A percentile compares a stretch with the other conserved stretches of the same genome.
Conservation (phyloP, 2,797 vertebrate genomes). For the Anniella stebbinsi region DNA sequence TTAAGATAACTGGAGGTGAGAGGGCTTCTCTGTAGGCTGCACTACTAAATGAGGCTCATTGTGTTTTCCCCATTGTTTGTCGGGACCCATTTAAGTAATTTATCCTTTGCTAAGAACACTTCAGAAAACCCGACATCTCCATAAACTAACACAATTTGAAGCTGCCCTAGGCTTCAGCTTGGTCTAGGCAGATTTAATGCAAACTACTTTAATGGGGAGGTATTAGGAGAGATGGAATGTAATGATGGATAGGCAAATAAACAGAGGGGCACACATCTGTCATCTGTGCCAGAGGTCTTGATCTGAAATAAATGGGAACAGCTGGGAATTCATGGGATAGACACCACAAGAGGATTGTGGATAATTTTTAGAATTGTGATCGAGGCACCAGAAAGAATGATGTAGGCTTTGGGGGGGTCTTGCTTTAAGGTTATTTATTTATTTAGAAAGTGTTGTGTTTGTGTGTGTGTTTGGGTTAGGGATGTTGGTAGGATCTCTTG, state of each 20-base stretch:
- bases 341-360: conserved; percentile 13
- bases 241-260: background rate
- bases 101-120: conserved; percentile 50
- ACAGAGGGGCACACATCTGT: background rate
- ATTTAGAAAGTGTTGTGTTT: background rate
- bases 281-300: conserved; percentile 23
- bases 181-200: conserved; percentile 47
- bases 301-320: conserved; percentile 57
- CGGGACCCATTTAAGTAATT: conserved; percentile 46
- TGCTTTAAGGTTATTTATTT: conserved; percentile 49
- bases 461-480: no score
- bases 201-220: conserved; percentile 38
- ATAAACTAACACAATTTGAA: conserved; percentile 44
- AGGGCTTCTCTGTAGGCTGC: conserved; percentile 28
- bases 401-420: conserved; percentile 50
- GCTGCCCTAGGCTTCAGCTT: conserved; percentile 49
- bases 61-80: conserved; percentile 48
- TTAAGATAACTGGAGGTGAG: background rate
- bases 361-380: conserved; percentile 50
- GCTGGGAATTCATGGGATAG: conserved; percentile 59
- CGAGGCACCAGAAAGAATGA: conserved; percentile 59
- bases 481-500: no score
- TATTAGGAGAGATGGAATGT: conserved; percentile 49
- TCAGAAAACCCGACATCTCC: conserved; percentile 14
- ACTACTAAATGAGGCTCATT: conserved; percentile 26